Conservation (phyloP, 1,140 invertebrate species). For the Oedothorax gibbosus region DNA sequence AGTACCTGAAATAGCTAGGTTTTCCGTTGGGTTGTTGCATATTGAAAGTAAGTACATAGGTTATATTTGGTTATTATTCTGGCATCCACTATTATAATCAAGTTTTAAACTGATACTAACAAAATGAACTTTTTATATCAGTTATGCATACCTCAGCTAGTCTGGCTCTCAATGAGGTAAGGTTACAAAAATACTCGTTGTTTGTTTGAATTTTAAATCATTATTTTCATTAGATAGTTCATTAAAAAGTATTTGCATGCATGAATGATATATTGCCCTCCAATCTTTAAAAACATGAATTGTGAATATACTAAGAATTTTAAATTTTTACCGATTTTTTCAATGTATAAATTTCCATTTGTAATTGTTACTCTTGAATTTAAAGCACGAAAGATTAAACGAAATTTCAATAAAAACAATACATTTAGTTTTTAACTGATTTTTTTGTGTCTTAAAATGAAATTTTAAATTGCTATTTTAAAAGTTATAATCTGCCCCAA, state of each 20-base stretch:
- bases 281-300: background rate
- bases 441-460: no score
- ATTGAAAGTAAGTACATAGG: slow-evolving; percentile 81
- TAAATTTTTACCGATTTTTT: background rate
- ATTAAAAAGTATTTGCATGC: background rate
- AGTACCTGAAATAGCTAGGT: slow-evolving; percentile 91
- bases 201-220: background rate
- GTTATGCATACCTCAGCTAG: slow-evolving; percentile 97
- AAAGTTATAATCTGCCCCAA: no score
- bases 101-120: background rate
- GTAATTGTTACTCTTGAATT: no score
- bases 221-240: background rate
- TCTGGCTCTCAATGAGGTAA: slow-evolving; percentile 89
- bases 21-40: slow-evolving; percentile 93
- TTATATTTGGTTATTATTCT: background rate
- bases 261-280: background rate
- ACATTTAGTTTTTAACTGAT: no score
- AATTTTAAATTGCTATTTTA: no score
- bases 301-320: background rate
- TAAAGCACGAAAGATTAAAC: no score
- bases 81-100: background rate
- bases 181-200: slow-evolving; percentile 25
- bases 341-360: background rate
- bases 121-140: slow-evolving; percentile 72
- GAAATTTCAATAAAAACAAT: no score